These are phyloP conservation scores for Parus major DNA, from an alignment of 2,113 vertebrate genomes.

Conservation along the genomic window DNA sequence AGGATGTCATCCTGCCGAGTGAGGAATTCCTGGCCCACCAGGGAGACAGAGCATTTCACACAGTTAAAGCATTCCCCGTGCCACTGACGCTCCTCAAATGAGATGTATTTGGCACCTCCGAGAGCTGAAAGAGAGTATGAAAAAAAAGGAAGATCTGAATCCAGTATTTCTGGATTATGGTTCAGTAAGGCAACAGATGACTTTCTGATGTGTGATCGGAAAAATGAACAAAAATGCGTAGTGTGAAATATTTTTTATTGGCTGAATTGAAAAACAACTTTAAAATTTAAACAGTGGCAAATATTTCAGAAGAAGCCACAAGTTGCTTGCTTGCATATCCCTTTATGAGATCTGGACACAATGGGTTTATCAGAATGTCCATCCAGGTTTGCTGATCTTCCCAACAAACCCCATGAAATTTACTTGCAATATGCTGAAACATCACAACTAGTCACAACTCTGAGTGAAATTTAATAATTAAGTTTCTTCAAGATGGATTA, in stretches of 20 bases:
- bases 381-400: background rate
- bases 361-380: background rate
- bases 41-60: constrained; percentile 20
- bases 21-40: constrained; percentile 82
- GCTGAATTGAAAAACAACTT: background rate
- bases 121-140: constrained; percentile 70
- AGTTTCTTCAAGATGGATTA: background rate
- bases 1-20: constrained; percentile 82
- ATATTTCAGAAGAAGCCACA: background rate
- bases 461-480: background rate
- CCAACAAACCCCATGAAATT: background rate
- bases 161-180: background rate
- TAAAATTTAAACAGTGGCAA: background rate
- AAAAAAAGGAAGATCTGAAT: background rate
- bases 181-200: background rate
- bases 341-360: background rate
- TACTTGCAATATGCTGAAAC: background rate
- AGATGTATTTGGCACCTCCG: constrained; percentile 73
- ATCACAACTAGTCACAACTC: background rate
- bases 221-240: background rate
- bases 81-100: constrained; percentile 80
- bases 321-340: background rate
- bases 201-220: background rate
- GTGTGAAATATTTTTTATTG: background rate
- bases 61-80: constrained; percentile 79